Evolutionary conservation across 2,888 invertebrate genomes (phyloP).

Genomic region (Tromatobia lineatoria): DNA sequence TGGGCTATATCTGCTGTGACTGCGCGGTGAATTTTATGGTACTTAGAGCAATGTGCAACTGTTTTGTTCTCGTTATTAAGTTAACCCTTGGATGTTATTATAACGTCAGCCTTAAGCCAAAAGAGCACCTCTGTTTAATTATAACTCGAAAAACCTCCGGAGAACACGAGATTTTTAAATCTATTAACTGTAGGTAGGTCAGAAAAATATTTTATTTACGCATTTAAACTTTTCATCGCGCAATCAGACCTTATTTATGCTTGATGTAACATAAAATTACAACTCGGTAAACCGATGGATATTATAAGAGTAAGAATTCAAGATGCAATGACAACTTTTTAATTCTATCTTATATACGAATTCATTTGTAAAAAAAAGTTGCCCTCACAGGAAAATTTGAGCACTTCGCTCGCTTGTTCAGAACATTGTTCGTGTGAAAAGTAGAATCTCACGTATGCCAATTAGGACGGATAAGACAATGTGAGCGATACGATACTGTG

Average conservation of each 20-base stretch:
- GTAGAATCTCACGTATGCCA: constrained; percentile 1
- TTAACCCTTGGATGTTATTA: not conserved
- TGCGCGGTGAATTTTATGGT: constrained; percentile 12
- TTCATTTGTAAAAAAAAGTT: no score
- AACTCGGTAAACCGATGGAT: no score
- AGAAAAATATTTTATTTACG: no score
- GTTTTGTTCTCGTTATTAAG: constrained; percentile 35
- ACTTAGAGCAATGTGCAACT: constrained; percentile 17
- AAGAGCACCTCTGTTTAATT: not conserved
- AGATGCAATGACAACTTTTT: no score
- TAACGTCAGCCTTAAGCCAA: not conserved
- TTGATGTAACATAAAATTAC: no score
- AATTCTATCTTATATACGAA: no score
- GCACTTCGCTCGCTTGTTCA: not conserved
- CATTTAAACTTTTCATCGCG: no score
- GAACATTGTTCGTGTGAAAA: not conserved
- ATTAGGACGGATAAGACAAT: constrained; percentile 1
- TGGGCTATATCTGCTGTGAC: not conserved
- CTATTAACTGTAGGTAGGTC: no score
- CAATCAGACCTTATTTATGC: no score
- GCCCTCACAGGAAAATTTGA: not conserved
- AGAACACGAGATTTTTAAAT: not conserved
- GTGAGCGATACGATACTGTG: not conserved
- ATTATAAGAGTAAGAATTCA: no score
- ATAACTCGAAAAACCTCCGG: not conserved